Percentiles rank a stretch among this genome's conserved stretches.
Conservation (phyloP, 2,797 vertebrate species). For the Chelonia mydas region DNA sequence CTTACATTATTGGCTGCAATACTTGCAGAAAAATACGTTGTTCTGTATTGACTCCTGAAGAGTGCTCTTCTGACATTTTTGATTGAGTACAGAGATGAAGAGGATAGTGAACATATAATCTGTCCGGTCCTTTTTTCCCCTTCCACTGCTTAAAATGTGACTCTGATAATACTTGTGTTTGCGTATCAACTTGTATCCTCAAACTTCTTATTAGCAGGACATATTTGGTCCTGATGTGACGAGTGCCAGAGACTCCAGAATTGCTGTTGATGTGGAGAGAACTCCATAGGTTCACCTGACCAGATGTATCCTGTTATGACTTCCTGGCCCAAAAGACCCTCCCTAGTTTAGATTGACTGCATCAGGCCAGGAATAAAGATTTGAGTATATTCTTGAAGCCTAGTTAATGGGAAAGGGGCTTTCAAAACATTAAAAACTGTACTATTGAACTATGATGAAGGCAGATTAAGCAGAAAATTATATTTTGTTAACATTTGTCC, state of each 20-base stretch:
- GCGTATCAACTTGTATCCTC: not conserved
- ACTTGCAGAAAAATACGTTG: accelerated
- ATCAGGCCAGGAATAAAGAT: not conserved
- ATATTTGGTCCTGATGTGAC: not conserved
- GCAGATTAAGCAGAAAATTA: not conserved
- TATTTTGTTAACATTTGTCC: not conserved
- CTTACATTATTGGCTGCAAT: not conserved
- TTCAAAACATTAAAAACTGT: not conserved
- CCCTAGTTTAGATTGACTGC: not conserved
- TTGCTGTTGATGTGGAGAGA: not conserved
- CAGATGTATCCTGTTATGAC: not conserved
- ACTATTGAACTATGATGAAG: not conserved
- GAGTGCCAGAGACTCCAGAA: no score
- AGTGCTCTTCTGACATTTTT: not conserved
- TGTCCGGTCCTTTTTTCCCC: not conserved
- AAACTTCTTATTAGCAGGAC: not conserved
- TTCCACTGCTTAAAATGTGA: not conserved
- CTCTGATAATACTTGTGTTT: not conserved
- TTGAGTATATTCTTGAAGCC: not conserved
- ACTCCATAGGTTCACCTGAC: not conserved
- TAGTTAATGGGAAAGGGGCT: not conserved
- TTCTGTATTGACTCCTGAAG: not conserved
- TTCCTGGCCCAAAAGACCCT: not conserved
- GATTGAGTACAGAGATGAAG: not conserved
- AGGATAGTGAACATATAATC: not conserved